phyloP scores from a whole-genome alignment of 2,888 invertebrate species.

The Conistra vaccinii region DNA sequence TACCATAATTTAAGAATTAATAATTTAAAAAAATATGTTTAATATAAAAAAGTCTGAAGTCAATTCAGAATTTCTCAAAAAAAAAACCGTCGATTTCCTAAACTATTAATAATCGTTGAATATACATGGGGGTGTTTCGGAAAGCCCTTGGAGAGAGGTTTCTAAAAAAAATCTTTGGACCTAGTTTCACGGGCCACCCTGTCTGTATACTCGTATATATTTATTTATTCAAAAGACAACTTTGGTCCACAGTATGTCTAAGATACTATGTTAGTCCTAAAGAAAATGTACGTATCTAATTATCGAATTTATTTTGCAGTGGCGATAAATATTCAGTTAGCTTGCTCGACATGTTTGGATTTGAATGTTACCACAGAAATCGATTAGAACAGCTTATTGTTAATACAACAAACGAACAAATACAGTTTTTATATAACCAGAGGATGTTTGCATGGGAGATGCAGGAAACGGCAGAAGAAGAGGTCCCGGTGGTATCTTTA shows the following conservation, averaged over 20 bases:
- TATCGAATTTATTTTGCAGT: slow-evolving; percentile 88
- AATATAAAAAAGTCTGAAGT: too few species aligned
- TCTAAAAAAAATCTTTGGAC: too few species aligned
- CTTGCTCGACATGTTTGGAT: slow-evolving; percentile 97
- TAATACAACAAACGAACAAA: slow-evolving; percentile 97
- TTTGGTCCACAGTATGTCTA: neutral
- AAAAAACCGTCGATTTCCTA: too few species aligned
- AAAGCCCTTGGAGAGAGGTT: too few species aligned
- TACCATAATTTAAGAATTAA: too few species aligned
- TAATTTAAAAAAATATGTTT: too few species aligned
- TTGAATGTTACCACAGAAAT: slow-evolving; percentile 97
- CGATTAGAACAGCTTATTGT: slow-evolving; percentile 96
- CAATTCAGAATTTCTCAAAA: too few species aligned
- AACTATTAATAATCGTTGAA: too few species aligned
- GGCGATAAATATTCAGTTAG: slow-evolving; percentile 96
- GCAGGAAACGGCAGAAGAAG: slow-evolving; percentile 95
- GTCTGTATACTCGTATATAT: too few species aligned
- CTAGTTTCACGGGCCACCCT: too few species aligned
- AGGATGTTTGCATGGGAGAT: slow-evolving; percentile 97
- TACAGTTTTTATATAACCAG: slow-evolving; percentile 98
- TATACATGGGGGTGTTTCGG: too few species aligned
- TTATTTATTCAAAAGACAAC: neutral
- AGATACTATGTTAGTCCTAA: neutral
- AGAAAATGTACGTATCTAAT: slow-evolving; percentile 8
- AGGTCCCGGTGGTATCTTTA: slow-evolving; percentile 92